These are phyloP conservation scores for Craniophora ligustri DNA, from an alignment of 2,888 invertebrate species.

Conservation along the genomic window DNA sequence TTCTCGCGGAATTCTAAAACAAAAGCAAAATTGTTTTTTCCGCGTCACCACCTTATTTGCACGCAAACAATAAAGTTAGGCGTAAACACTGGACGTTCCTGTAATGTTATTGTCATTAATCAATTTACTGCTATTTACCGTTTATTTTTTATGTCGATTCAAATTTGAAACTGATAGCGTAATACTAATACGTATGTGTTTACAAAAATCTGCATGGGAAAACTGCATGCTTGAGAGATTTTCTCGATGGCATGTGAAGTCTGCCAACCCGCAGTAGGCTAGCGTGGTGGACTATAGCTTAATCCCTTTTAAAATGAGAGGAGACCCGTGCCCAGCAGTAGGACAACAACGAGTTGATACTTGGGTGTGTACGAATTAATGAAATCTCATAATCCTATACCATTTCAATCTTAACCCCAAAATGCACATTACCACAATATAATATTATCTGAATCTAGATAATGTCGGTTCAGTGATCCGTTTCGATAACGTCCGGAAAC, in stretches of 20 bases:
- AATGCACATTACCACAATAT: conserved; percentile 5
- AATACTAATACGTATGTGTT: no score
- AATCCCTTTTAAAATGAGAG: no score
- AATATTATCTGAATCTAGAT: conserved; percentile 34
- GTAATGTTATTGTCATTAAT: conserved; percentile 30
- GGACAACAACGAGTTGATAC: no score
- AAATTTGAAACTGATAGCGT: no score
- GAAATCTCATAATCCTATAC: neutral
- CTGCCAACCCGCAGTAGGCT: no score
- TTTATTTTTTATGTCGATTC: no score
- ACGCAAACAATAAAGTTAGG: conserved; percentile 38
- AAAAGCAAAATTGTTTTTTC: conserved; percentile 29
- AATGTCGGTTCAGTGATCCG: conserved; percentile 26
- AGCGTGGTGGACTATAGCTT: no score
- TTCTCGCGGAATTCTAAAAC: conserved; percentile 27
- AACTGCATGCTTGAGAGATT: no score
- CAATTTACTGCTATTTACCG: conserved; percentile 27
- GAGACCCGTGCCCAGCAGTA: no score
- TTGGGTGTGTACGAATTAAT: no score
- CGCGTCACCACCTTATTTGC: conserved; percentile 44
- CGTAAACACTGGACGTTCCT: conserved; percentile 19
- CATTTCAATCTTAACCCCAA: neutral
- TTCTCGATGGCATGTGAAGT: no score
- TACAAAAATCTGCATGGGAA: no score
- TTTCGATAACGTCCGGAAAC: conserved; percentile 12